Evolutionary conservation across 2,797 vertebrate genomes (phyloP), one percentile per base, ranked within the genome.

Genomic region (Chloroceryle inda): DNA sequence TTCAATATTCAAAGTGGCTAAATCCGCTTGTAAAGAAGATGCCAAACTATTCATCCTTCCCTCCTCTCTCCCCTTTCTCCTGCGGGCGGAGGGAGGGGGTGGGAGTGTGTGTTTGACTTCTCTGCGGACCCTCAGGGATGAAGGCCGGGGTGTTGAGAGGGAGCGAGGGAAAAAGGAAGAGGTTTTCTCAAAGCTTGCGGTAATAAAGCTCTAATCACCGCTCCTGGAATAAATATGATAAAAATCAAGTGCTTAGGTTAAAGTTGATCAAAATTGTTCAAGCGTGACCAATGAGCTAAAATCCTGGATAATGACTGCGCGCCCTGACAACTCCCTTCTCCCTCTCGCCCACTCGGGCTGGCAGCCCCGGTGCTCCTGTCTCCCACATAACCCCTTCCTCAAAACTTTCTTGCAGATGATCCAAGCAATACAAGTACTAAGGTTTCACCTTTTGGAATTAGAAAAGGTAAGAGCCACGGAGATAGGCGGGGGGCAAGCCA

Each of bases 371-470:
- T 45, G 59, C 53, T 72, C 78, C 55, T 27, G 37, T 64, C 55
- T 94, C 85, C 62, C 61, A 52, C 33, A n/a, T 97, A 97, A 98
- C 89, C 84, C 81, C 63, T 76, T 63, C 42, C 89, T 97, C 87
- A 80, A 79, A 97, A 98, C 96, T 98, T 94, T 97, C 92, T 97
- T 98, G 77, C 98, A 99, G 99, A 99, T 99, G 99, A 99, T 99
- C 96, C 99, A 99, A 99, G 99, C 99, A 98, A 99, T 99, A 98
- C 99, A 99, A 99, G 99, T 99, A 97, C 99, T 99, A 99, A 99
- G 99, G 98, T 99, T 99, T 99, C 99, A 99, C 96, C 99, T 99
- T 98, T 98, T 99, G 99, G 99, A 99, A 98, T 99, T 99, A 99
- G 99, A 99, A 99, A 99, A 99, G 99, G 99, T 99, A 99, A 98